These are phyloP conservation scores for Apis dorsata DNA, from an alignment of 1,140 invertebrate genomes.

Conservation along the genomic window DNA sequence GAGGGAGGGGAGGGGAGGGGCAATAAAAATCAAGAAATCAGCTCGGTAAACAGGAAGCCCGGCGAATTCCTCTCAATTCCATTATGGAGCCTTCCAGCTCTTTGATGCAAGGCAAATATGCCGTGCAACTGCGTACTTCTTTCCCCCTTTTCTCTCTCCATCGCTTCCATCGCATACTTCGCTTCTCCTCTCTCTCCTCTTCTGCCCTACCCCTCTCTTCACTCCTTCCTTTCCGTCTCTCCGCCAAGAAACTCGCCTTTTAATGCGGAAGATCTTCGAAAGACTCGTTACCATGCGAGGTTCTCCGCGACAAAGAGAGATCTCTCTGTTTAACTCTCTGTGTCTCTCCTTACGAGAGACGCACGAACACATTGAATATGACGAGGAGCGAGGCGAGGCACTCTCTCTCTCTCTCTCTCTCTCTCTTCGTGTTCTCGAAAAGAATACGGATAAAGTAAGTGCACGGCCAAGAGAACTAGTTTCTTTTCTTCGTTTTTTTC, in stretches of 20 bases:
- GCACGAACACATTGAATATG: conserved; percentile 12
- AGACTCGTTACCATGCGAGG: conserved; percentile 49
- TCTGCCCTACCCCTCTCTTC: not conserved
- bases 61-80: conserved; percentile 54
- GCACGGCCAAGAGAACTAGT: conserved; percentile 8
- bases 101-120: conserved; percentile 65
- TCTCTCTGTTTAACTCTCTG: conserved; percentile 44
- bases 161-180: not conserved
- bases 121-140: conserved; percentile 27
- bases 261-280: conserved; percentile 38
- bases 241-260: conserved; percentile 30
- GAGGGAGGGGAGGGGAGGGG: not conserved
- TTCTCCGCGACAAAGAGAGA: conserved; percentile 10
- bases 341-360: conserved; percentile 50
- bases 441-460: conserved; percentile 32
- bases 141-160: not conserved
- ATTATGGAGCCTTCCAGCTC: conserved; percentile 50
- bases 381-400: not conserved
- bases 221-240: not conserved
- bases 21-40: conserved; percentile 67
- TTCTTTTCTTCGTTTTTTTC: conserved; percentile 31
- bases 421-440: conserved; percentile 45
- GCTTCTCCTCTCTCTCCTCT: not conserved
- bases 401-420: not conserved
- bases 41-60: conserved; percentile 51